Conservation (phyloP, 2,888 invertebrate genomes). For the Drosophila pegasa region DNA sequence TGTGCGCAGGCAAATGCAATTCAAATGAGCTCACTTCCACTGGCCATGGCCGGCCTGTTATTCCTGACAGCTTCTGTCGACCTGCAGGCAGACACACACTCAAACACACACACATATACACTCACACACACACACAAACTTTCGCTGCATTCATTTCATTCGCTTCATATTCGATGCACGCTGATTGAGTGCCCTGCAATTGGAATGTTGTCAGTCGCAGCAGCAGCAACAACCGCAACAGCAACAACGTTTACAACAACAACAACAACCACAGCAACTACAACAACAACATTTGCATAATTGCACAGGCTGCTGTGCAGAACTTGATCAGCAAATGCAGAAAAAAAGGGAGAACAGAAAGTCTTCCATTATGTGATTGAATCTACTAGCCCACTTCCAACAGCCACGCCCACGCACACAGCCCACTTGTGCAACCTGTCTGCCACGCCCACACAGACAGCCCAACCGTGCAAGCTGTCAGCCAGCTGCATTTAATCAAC, state of each 20-base stretch:
- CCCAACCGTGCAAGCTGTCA: not conserved
- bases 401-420: conserved; percentile 1
- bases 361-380: conserved; percentile 25
- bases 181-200: conserved; percentile 71
- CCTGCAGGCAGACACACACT: conserved; percentile 7
- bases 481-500: conserved; percentile 15
- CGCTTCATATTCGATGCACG: conserved; percentile 58
- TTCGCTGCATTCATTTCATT: conserved; percentile 18
- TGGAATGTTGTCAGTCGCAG: conserved; percentile 57
- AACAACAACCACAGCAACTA: conserved; percentile 10
- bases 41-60: conserved; percentile 7
- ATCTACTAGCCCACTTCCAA: not conserved
- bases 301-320: conserved; percentile 34
- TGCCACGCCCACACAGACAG: conserved; percentile 1
- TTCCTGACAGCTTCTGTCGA: conserved; percentile 4
- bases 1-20: conserved; percentile 56
- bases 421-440: not conserved
- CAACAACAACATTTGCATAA: conserved; percentile 66
- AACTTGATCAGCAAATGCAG: conserved; percentile 21
- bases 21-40: conserved; percentile 60
- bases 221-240: conserved; percentile 21
- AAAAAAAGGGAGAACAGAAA: not conserved
- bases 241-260: conserved; percentile 16
- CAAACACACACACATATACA: conserved; percentile 11
- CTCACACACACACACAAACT: conserved; percentile 8